Evolutionary conservation across 2,888 invertebrate species (phyloP), one percentile per base, ranked within the genome.

Genomic region (Tridacna gigas): DNA sequence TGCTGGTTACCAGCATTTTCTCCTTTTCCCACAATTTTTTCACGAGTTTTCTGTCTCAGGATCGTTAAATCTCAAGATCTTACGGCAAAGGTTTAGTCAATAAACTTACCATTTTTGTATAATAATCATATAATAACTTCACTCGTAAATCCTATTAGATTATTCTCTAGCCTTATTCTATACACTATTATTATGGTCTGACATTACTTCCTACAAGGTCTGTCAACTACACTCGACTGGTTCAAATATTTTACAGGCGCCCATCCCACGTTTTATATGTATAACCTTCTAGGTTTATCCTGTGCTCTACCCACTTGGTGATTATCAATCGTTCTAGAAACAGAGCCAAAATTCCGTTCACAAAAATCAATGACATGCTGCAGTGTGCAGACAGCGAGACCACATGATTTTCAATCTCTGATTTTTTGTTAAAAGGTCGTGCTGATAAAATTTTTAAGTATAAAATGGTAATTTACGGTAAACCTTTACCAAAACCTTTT

Each of bases 301-400:
- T 22, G 63, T 25, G 63, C 63, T 22, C 63, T 25, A 22, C 63
- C 63, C 63, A 13, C 63, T 7, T 63, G 63, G 25, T 13, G 63
- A 63, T 63, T 63, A 13, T 13, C n/a, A 25, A 13, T n/a, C 63
- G n/a, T 63, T 22, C 26, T n/a, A 63, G 63, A 60, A 60, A 4
- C 22, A 22, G 7, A n/a, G 63, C 63, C 63, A 63, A 63, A 63
- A 9, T 63, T 13, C 22, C 13, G 63, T 63, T 9, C 13, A 25
- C 20, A 63, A 63, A 63, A 63, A 63, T 63, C 63, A 63, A 63
- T 63, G 63, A 63, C 63, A 63, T 22, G 13, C 22, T 63, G 63
- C 63, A 63, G 25, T 25, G 63, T 25, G 63, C 63, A 63, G n/a
- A 13, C 13, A 25, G 63, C 15, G n/a, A 63, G 63, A 63, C n/a